Percentiles rank a stretch among this genome's conserved stretches.
Evolutionary conservation across 2,888 invertebrate genomes (phyloP).

Genomic region (Caenorhabditis zanzibari): DNA sequence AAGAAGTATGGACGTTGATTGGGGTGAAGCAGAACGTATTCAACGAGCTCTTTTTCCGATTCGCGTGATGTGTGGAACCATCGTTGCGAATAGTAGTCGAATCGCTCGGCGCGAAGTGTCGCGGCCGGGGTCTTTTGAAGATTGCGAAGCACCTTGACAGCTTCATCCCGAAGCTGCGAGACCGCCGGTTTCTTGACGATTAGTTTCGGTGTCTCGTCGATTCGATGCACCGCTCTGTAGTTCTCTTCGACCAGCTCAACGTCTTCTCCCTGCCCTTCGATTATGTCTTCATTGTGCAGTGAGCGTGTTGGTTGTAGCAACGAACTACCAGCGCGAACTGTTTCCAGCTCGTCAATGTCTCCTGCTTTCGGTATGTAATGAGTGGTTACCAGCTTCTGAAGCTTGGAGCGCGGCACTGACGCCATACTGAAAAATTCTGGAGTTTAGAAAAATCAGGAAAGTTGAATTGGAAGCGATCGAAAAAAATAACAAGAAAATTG

Average conservation of each 20-base stretch:
- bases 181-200: constrained; percentile 22
- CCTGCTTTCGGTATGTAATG: constrained; percentile 9
- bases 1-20: constrained; percentile 55
- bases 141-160: constrained; percentile 50
- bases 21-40: constrained; percentile 58
- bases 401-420: constrained; percentile 8
- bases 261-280: constrained; percentile 41
- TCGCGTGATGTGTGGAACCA: constrained; percentile 59
- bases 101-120: constrained; percentile 4
- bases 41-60: constrained; percentile 35
- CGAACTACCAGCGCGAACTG: constrained; percentile 39
- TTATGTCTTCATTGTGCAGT: constrained; percentile 10
- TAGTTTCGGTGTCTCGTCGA: constrained; percentile 62
- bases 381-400: constrained; percentile 28
- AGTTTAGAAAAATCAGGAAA: neutral
- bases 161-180: constrained; percentile 30
- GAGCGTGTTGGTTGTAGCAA: constrained; percentile 26
- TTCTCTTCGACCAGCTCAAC: constrained; percentile 38
- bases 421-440: constrained; percentile 38
- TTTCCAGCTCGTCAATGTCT: constrained; percentile 28
- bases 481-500: neutral
- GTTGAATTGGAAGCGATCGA: neutral
- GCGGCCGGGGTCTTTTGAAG: constrained; percentile 24
- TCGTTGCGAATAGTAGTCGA: constrained; percentile 40
- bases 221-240: constrained; percentile 39